Base-by-base conservation (phyloP, 2,113 vertebrate genomes). In the Sardina pilchardus region DNA sequence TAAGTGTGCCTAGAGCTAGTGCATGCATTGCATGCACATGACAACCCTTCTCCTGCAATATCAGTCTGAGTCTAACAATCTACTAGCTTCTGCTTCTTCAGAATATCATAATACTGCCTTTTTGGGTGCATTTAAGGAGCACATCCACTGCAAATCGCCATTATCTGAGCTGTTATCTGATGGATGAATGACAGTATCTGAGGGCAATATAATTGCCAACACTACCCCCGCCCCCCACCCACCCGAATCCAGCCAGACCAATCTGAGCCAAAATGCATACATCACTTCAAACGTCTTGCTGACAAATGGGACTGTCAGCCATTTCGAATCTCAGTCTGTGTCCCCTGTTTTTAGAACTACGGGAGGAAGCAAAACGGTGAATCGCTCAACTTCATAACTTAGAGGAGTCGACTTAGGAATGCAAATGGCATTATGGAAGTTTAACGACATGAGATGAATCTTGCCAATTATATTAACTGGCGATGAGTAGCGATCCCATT, bases 251-350 rank as follows among this genome's bases (percentile, higher is more conserved):
- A 75, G 26, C 67, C 30, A 34, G 14, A 75, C 14, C 10, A 36
- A 75, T 75, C 12, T 34, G 67, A 34, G 67, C 67, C 67, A 75
- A 75, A 75, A 75, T 34, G 67, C 67, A 75, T 75, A 34, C 67
- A 75, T 75, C 26, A 75, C 67, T 75, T 75, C 67, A 75, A 75
- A 75, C 67, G 67, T 75, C 67, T 75, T 75, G 30, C 30, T 75
- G 67, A 75, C 67, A 75, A 75, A 75, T 34, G 67, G 67, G 30
- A 17, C 67, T 75, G 67, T 75, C 67, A 75, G 67, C 67, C 67
- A 75, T 75, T 75, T 75, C 67, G 67, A 36, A 75, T 75, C 67
- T 36, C 67, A 75, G 34, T 16, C 67, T 30, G 30, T 75, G 67
- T 67, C 12, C 63, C 63, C n/a, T 30, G 63, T 17, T 75, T 75